These are phyloP conservation scores for Nerophis ophidion DNA, from an alignment of 2,113 vertebrate species.

Conservation along the genomic window DNA sequence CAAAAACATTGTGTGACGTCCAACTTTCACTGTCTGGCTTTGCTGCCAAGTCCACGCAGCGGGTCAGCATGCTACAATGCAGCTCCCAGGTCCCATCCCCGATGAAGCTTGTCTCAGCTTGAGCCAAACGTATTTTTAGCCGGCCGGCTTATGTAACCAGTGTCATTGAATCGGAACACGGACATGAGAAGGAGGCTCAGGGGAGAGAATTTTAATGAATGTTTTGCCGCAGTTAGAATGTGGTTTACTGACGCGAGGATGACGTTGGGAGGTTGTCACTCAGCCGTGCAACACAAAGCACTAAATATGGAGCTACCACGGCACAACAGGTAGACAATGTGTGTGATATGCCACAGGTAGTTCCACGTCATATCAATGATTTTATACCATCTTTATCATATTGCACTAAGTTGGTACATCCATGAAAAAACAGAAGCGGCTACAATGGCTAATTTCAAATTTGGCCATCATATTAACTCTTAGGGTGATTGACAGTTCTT, in stretches of 20 bases:
- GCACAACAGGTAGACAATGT: no score
- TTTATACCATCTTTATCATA: no score
- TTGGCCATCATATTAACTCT: background rate
- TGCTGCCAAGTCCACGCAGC: constrained; percentile 32
- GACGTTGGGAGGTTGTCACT: no score
- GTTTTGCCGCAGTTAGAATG: background rate
- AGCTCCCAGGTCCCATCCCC: constrained; percentile 30
- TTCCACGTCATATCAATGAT: no score
- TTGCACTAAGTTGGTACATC: no score
- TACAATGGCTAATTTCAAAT: background rate
- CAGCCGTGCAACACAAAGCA: no score
- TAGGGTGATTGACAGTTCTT: background rate
- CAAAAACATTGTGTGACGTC: constrained; percentile 21
- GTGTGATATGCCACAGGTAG: no score
- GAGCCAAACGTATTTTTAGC: constrained; percentile 68
- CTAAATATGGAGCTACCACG: no score
- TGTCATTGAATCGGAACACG: constrained; percentile 59
- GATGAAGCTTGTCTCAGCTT: constrained; percentile 52
- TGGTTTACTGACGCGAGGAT: no score
- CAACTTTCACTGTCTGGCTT: constrained; percentile 24
- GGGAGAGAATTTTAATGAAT: background rate
- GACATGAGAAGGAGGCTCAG: constrained; percentile 20
- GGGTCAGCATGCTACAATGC: constrained; percentile 28
- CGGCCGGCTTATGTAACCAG: constrained; percentile 59
- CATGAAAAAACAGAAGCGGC: no score